These are phyloP conservation scores for Montipora sp. DNA, from an alignment of 64 coral and sea anemone genomes.

Conservation along the genomic window DNA sequence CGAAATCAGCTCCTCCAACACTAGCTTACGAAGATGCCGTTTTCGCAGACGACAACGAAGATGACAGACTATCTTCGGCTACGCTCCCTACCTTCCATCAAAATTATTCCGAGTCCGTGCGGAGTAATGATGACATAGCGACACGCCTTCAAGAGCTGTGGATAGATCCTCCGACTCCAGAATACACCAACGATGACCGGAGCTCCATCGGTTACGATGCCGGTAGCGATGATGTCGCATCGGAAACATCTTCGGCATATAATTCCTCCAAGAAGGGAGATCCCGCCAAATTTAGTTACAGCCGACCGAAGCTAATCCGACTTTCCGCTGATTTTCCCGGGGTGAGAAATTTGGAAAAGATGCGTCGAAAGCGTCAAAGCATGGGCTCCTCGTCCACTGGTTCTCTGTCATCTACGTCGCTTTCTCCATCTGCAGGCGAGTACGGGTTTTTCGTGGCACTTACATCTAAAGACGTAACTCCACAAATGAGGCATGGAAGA, in stretches of 20 bases:
- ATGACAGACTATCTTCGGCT: constrained; percentile 44
- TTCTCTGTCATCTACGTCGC: constrained; percentile 37
- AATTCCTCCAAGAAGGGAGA: constrained; percentile 12
- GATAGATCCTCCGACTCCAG: constrained; percentile 57
- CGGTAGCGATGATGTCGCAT: constrained; percentile 75
- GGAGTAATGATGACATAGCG: constrained; percentile 2
- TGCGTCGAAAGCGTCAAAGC: constrained; percentile 83
- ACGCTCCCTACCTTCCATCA: constrained; percentile 17
- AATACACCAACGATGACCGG: constrained; percentile 66
- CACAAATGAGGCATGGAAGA: constrained; percentile 5
- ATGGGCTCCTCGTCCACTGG: constrained; percentile 83
- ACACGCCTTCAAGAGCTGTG: constrained; percentile 55
- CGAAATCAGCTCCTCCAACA: constrained; percentile 85
- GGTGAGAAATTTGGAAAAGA: constrained; percentile 88
- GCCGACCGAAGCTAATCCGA: constrained; percentile 77
- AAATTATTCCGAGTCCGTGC: constrained; percentile 24
- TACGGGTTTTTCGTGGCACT: constrained; percentile 91
- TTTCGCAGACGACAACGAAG: constrained; percentile 49
- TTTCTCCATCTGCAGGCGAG: constrained; percentile 57
- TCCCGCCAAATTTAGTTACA: constrained; percentile 64
- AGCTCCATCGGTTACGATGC: constrained; percentile 90
- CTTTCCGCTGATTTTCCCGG: constrained; percentile 82
- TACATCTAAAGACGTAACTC: constrained; percentile 56
- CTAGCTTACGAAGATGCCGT: constrained; percentile 33
- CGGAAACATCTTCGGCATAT: constrained; percentile 83